Evolutionary conservation across 1,140 invertebrate species (phyloP), one percentile per base, ranked within the genome.

Genomic region (Drosophila repletoides): DNA sequence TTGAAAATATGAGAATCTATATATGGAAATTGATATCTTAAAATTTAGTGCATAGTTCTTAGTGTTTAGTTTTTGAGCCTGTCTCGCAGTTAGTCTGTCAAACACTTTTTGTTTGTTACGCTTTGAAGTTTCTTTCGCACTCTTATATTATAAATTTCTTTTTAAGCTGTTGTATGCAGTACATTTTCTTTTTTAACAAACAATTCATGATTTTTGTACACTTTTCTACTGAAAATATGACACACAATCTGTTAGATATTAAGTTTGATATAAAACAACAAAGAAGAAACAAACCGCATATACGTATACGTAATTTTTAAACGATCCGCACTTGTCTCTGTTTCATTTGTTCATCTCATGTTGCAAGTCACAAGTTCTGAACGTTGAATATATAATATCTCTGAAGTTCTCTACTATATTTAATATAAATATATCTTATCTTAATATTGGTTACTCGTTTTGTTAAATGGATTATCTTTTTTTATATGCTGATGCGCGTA

Each of bases 261-360:
- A 68, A 61, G 64, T 67, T 67, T 46, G 15, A 61, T 21, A 52
- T 22, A 24, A 19, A 38, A 46, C 17, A 43, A 14, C 2, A 24
- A 31, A 9, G 34, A 49, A 33, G 10, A 10, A 33, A 6, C 7
- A 22, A 56, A 31, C 14, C 15, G 19, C 9, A 19, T 2, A 41
- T 15, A 22, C 15, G 10, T 14, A 19, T 36, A 22, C 15, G 17
- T 10, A 51, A 7, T 22, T 34, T 48, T 59, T 51, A 33, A 58
- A 59, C 19, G 24, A 49, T 28, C 22, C 46, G 12, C 38, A 40
- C 59, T 68, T 68, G 65, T 81, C 41, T 81, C 72, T 84, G 79
- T 83, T 83, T 84, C 69, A 74, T 84, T 74, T 83, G 79, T 83
- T 77, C 60, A 77, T 74, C 55, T 72, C 41, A 73, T 81, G 56